Percentiles rank a stretch among this genome's conserved stretches.
These are phyloP conservation scores for Hypolimnas misippus DNA, from an alignment of 2,888 invertebrate genomes.

Conservation along the genomic window DNA sequence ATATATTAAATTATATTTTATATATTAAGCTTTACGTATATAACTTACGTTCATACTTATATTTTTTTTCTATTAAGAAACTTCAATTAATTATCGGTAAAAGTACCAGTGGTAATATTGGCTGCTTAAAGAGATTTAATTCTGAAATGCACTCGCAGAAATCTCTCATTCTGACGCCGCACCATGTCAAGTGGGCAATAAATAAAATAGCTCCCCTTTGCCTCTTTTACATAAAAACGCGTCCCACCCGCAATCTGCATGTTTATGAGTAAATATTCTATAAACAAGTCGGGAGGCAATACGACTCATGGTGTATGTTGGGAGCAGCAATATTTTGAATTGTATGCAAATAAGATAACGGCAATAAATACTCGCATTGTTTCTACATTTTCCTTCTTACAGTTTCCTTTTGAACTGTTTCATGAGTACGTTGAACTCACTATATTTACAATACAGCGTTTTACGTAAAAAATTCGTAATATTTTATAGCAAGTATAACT, in stretches of 20 bases:
- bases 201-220: conserved; percentile 80
- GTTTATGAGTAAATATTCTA: conserved; percentile 83
- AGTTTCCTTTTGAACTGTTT: conserved; percentile 62
- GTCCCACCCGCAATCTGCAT: conserved; percentile 83
- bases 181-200: conserved; percentile 79
- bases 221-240: conserved; percentile 81
- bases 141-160: conserved; percentile 58
- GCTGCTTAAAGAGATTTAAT: conserved; percentile 41
- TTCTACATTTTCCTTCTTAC: conserved; percentile 58
- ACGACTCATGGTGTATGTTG: conserved; percentile 59
- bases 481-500: conserved; percentile 21
- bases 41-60: too few species aligned
- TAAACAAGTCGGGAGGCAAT: conserved; percentile 73
- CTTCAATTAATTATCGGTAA: too few species aligned
- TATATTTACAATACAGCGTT: conserved; percentile 21
- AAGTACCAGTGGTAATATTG: too few species aligned
- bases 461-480: conserved; percentile 19
- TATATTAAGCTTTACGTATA: too few species aligned
- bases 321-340: conserved; percentile 76
- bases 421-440: conserved; percentile 60
- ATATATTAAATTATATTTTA: too few species aligned
- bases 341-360: conserved; percentile 82
- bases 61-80: too few species aligned
- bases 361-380: conserved; percentile 73
- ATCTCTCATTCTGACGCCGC: conserved; percentile 69